Evolutionary conservation across 2,888 invertebrate species (phyloP).

Genomic region (Silvanus unidentatus): DNA sequence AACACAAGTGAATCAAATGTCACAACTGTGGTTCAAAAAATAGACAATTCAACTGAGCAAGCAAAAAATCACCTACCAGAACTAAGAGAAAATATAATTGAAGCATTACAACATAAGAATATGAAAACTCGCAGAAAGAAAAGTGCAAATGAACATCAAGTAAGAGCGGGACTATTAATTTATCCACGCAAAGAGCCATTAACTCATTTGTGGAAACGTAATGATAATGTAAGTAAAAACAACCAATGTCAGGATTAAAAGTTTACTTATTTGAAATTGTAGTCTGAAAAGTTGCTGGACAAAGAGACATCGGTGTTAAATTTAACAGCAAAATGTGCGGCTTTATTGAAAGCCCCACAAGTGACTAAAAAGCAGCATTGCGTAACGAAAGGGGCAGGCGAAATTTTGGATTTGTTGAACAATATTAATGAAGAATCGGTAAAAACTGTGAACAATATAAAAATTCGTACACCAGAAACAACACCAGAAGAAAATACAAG

Average conservation of each 20-base stretch:
- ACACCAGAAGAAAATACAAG: too few relatives aligned
- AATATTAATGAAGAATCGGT: neutral
- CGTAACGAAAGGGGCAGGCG: neutral
- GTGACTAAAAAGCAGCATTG: too few relatives aligned
- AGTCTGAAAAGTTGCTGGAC: neutral
- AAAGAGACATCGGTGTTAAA: neutral
- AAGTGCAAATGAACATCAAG: neutral
- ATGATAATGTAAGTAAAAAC: too few relatives aligned
- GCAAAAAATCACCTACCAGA: constrained; percentile 1
- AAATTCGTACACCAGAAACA: too few relatives aligned
- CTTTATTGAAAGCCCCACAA: too few relatives aligned
- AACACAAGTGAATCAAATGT: too few relatives aligned
- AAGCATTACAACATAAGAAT: constrained; percentile 1
- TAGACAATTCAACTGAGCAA: neutral
- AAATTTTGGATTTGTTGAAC: neutral
- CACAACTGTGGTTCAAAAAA: neutral
- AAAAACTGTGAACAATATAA: too few relatives aligned
- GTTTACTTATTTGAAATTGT: too few relatives aligned
- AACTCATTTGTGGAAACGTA: too few relatives aligned
- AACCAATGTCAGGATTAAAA: too few relatives aligned
- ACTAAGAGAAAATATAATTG: neutral
- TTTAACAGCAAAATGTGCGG: too few relatives aligned
- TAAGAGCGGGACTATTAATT: neutral
- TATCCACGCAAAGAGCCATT: neutral
- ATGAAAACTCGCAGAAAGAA: neutral